Base-by-base conservation (phyloP, 2,888 invertebrate species). In the Chironomus tentans region DNA sequence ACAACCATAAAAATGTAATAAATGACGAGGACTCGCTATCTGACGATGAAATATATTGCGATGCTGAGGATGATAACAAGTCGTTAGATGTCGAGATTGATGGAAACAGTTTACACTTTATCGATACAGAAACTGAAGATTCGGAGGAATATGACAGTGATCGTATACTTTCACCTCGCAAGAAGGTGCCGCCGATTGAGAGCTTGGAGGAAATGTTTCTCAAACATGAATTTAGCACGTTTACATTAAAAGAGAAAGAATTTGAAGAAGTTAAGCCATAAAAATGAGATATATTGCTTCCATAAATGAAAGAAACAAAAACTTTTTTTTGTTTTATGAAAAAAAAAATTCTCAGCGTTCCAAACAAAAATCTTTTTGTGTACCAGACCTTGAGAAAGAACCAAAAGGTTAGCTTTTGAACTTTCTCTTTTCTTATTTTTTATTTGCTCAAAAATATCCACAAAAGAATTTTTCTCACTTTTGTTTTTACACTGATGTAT, bases 181-280 rank as follows among this genome's bases (percentile, higher is more conserved):
- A 50, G 15, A 76, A 76, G 47, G 72, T 50, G 24, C 72, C 72
- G 4, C 76, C 76, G 3, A 50, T 76, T 12, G 76, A 76, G 46
- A 76, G 69, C 28, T 69, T 76, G 15, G 76, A 76, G 56, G 76
- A 76, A 38, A 68, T 76, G 68, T 76, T 76, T 22, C 22, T 76
- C 4, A 76, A 76, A 21, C 68, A 76, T 24, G 76, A 76, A n/a
- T 76, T 76, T 46, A 38, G 22, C 22, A 68, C 68, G 6, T 69
- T 69, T 68, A 76, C 69, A n/a, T 38, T 76, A 21, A 56, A 76
- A 12, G 68, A 76, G 38, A 46, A 76, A 13, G 69, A 76, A 28
- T 69, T 76, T 69, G 69, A 76, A 3, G 74, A 65, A 68, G 38
- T 48, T 18, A 68, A 74, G 22, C 65, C 74, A 22, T 74, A 68